A percentile compares a stretch with the other conserved stretches of the same genome.
Conservation (phyloP, 2,113 vertebrate genomes). For the Diadophis punctatus region DNA sequence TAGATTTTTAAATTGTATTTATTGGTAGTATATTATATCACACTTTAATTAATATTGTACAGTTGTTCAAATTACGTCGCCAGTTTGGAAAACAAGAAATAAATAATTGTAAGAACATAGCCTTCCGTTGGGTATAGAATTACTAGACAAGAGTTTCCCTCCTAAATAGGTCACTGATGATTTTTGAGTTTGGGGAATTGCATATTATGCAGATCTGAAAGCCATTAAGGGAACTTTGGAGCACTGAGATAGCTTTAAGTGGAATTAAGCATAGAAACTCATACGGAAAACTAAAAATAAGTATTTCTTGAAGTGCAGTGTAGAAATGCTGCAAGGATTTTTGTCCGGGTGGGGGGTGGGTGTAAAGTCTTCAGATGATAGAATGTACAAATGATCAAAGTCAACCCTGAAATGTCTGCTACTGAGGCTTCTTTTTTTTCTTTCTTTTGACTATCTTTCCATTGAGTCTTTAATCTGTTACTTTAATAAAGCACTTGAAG, state of each 20-base stretch:
- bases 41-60: neutral
- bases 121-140: rapidly evolving
- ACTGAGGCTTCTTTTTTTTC: neutral
- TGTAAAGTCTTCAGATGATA: conserved; percentile 33
- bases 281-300: conserved; percentile 5
- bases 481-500: neutral
- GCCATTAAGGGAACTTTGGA: conserved; percentile 15
- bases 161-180: neutral
- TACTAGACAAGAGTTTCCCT: neutral
- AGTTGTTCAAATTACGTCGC: neutral
- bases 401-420: neutral
- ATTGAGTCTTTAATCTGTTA: conserved; percentile 12
- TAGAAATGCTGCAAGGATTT: conserved; percentile 21
- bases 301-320: conserved; percentile 31
- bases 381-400: conserved; percentile 26
- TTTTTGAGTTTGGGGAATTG: neutral
- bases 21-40: neutral
- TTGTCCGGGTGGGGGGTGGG: neutral
- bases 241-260: conserved; percentile 15
- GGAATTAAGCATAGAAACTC: conserved; percentile 35
- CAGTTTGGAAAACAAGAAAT: neutral
- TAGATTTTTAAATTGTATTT: neutral
- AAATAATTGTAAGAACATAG: neutral
- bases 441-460: rapidly evolving
- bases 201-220: neutral